Conservation (phyloP, 1,140 invertebrate genomes). For the Drosophila novamexicana region DNA sequence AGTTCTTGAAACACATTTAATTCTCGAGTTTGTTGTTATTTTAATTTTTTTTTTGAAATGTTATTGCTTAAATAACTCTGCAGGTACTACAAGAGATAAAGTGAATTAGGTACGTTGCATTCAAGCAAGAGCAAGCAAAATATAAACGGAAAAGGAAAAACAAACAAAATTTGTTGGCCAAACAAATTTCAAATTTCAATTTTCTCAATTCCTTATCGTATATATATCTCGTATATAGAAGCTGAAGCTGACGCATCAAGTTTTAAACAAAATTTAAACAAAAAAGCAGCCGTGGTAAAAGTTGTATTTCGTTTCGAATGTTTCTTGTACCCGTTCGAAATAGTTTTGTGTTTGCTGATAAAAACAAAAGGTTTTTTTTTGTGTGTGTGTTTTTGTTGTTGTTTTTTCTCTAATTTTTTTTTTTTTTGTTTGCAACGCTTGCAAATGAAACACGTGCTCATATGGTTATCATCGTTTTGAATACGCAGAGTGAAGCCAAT, state of each 20-base stretch:
- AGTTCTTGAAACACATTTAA: background rate
- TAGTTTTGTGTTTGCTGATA: background rate
- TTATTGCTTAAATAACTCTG: background rate
- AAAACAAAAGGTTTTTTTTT: background rate
- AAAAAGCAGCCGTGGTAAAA: conserved; percentile 7
- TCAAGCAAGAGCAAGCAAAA: background rate
- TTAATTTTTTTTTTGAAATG: background rate
- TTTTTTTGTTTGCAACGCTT: conserved; percentile 16
- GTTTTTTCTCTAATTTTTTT: background rate
- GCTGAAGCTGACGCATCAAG: background rate
- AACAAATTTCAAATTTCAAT: conserved; percentile 5
- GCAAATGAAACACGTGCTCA: conserved; percentile 43
- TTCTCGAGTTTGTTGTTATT: conserved; percentile 12
- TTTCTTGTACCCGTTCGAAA: background rate
- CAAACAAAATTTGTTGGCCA: conserved; percentile 1
- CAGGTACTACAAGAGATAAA: background rate
- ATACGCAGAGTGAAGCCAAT: conserved; percentile 28
- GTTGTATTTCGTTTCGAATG: conserved; percentile 1
- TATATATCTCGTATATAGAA: background rate
- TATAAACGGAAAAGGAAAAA: background rate
- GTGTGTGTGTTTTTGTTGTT: conserved; percentile 7
- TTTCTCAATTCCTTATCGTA: background rate
- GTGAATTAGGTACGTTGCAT: background rate
- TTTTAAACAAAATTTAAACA: background rate
- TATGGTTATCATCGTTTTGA: conserved; percentile 34